A percentile compares a stretch with the other conserved stretches of the same genome.
Evolutionary conservation across 2,888 invertebrate species (phyloP).

Genomic region (Tipula unca): DNA sequence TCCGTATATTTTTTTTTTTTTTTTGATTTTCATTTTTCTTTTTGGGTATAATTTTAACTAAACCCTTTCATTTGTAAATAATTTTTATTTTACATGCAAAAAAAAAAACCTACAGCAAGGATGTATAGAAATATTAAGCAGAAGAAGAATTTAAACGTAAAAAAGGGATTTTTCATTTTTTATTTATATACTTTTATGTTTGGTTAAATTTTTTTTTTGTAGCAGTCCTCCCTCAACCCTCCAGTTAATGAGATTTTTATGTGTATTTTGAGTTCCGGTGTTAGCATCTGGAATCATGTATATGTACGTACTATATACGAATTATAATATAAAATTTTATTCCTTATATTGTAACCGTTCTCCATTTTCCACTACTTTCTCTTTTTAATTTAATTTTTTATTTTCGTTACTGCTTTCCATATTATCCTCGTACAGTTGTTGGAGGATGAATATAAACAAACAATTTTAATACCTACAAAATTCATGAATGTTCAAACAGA

Average conservation of each 20-base stretch:
- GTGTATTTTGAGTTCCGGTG: conserved; percentile 14
- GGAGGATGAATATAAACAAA: neutral
- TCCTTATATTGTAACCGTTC: neutral
- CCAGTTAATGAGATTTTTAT: neutral
- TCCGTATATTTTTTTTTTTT: neutral
- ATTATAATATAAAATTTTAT: neutral
- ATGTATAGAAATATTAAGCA: neutral
- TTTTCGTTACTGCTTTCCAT: neutral
- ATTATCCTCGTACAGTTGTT: neutral
- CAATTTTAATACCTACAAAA: conserved; percentile 14
- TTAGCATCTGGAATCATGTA: neutral
- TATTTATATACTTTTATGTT: neutral
- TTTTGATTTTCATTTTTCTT: neutral
- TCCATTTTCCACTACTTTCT: conserved; percentile 9
- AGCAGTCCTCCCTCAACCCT: neutral
- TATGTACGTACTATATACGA: neutral
- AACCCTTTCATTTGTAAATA: conserved; percentile 14
- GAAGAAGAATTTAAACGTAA: neutral
- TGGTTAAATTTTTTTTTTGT: neutral
- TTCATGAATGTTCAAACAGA: neutral
- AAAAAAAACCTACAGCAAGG: neutral
- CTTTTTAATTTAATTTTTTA: neutral
- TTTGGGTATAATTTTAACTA: neutral
- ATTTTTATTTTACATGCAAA: neutral
- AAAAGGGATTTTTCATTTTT: neutral